Percentiles rank a stretch among this genome's conserved stretches.
Evolutionary conservation across 1,140 invertebrate genomes (phyloP).

Genomic region (Saccostrea cuccullata): DNA sequence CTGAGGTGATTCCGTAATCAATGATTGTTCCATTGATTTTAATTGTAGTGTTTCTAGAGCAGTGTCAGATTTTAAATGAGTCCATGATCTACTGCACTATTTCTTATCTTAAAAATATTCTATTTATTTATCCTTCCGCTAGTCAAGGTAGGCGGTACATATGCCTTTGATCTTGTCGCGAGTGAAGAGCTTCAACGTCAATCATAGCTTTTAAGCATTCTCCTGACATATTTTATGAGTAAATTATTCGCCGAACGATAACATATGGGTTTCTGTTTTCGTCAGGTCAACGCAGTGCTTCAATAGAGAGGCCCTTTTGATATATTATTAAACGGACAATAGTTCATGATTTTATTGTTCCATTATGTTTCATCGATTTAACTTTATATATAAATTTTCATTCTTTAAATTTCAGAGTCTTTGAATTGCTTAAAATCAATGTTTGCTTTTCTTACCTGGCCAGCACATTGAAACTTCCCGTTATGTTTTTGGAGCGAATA

Average conservation of each 20-base stretch:
- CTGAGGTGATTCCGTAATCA: background rate
- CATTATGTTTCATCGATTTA: slow-evolving; percentile 32
- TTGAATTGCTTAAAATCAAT: slow-evolving; percentile 26
- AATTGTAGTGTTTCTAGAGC: background rate
- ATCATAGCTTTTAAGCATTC: slow-evolving; percentile 49
- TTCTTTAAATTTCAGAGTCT: slow-evolving; percentile 23
- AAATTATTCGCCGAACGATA: slow-evolving; percentile 33
- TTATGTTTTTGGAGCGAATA: slow-evolving; percentile 30
- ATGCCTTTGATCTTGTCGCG: slow-evolving; percentile 51
- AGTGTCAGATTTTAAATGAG: background rate
- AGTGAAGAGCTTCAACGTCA: slow-evolving; percentile 46
- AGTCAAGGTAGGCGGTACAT: slow-evolving; percentile 36
- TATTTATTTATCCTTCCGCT: slow-evolving; percentile 23
- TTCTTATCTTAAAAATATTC: slow-evolving; percentile 42
- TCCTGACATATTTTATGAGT: slow-evolving; percentile 50
- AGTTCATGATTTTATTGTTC: slow-evolving; percentile 34
- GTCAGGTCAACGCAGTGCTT: slow-evolving; percentile 14
- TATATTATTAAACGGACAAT: slow-evolving; percentile 38
- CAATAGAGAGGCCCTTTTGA: slow-evolving; percentile 11
- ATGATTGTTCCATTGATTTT: background rate
- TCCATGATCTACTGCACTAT: background rate
- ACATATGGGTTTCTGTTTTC: slow-evolving; percentile 24
- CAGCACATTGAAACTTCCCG: slow-evolving; percentile 15
- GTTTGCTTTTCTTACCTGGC: slow-evolving; percentile 26
- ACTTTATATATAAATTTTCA: slow-evolving; percentile 27